A percentile compares a stretch with the other conserved stretches of the same genome.
phyloP scores from a whole-genome alignment of 2,888 invertebrate genomes.

The Aelia acuminata region DNA sequence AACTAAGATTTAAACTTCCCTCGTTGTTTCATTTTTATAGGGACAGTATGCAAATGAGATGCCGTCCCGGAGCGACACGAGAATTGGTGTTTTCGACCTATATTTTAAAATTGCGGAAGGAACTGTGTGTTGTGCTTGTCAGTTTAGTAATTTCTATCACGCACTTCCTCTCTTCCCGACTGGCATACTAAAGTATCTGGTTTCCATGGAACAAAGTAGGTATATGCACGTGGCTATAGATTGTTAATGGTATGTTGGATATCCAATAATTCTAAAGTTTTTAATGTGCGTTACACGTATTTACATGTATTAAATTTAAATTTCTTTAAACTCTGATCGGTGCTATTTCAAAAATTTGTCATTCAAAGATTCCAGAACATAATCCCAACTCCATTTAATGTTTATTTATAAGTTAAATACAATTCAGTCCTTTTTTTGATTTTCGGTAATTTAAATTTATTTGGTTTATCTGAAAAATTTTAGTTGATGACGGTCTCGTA shows the following conservation, averaged over 20 bases:
- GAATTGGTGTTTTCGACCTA: conserved; percentile 17
- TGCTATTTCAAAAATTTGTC: no score
- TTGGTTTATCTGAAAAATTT: no score
- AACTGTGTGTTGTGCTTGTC: not conserved
- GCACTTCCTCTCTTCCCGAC: not conserved
- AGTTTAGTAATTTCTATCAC: not conserved
- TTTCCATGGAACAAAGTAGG: not conserved
- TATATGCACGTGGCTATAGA: not conserved
- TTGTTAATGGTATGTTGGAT: not conserved
- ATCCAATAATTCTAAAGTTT: no score
- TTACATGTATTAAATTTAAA: no score
- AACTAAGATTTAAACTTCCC: not conserved
- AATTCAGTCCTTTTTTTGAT: no score
- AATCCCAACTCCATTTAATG: no score
- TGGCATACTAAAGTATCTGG: not conserved
- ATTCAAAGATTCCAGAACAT: no score
- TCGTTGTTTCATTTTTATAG: not conserved
- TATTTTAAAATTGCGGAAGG: conserved; percentile 13
- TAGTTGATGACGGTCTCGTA: no score
- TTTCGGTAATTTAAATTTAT: no score
- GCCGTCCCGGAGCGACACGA: not conserved
- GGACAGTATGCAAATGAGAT: not conserved
- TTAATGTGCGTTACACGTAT: no score
- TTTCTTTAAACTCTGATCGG: no score
- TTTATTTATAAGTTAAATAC: not conserved